Percentiles rank a stretch among this genome's conserved stretches.
Conservation (phyloP, 2,888 invertebrate genomes). For the Caenorhabditis panamensis region DNA sequence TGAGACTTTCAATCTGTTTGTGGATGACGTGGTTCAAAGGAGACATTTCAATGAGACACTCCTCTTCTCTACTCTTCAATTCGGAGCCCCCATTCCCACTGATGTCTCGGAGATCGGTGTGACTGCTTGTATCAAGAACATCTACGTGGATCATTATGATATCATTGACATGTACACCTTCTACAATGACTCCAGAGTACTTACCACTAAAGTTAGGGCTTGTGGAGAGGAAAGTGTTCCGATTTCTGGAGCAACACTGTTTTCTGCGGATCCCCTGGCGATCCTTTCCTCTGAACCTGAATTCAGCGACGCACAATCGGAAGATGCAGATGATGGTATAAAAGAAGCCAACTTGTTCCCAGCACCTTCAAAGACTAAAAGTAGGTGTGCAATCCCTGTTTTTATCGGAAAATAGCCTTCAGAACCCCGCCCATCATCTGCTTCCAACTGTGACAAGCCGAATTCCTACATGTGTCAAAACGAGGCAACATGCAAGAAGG, state of each 20-base stretch:
- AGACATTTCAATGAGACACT: slow-evolving; percentile 23
- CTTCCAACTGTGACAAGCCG: slow-evolving; percentile 59
- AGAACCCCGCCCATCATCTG: slow-evolving; percentile 16
- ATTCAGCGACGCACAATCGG: background rate
- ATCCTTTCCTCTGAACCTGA: slow-evolving; percentile 14
- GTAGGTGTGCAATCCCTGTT: background rate
- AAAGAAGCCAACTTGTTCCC: slow-evolving; percentile 50
- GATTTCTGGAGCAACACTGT: slow-evolving; percentile 23
- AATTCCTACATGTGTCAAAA: slow-evolving; percentile 69
- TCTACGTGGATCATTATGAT: slow-evolving; percentile 68
- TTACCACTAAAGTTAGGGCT: slow-evolving; percentile 19
- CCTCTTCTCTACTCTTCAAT: slow-evolving; percentile 53
- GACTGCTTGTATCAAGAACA: slow-evolving; percentile 67
- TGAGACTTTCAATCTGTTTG: slow-evolving; percentile 39
- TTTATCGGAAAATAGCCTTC: no score
- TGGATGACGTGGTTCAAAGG: slow-evolving; percentile 32
- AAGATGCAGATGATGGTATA: slow-evolving; percentile 17
- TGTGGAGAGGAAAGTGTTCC: slow-evolving; percentile 24
- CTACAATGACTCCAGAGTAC: slow-evolving; percentile 58
- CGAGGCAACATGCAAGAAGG: slow-evolving; percentile 58
- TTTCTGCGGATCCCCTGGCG: slow-evolving; percentile 51
- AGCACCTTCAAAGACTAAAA: slow-evolving; percentile 31
- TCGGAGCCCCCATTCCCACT: slow-evolving; percentile 53
- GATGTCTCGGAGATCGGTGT: slow-evolving; percentile 64
- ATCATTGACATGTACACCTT: slow-evolving; percentile 57